phyloP scores from a whole-genome alignment of 1,140 invertebrate genomes.

The Meloidogyne floridensis region DNA sequence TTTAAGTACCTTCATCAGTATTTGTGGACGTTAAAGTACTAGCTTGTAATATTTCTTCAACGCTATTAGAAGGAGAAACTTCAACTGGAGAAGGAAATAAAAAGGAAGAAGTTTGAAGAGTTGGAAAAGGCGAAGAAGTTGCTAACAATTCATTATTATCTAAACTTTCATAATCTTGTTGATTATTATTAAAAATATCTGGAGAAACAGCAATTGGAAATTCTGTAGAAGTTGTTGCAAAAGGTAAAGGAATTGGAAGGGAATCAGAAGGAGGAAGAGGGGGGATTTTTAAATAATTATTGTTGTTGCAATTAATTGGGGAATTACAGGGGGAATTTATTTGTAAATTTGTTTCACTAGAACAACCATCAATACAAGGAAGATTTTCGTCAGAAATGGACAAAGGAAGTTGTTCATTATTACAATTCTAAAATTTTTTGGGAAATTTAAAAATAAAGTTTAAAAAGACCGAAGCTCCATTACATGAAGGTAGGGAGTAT shows the following conservation, averaged over 20 bases:
- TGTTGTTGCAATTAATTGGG: not conserved
- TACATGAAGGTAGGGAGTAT: no score
- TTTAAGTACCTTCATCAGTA: no score
- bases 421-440: not conserved
- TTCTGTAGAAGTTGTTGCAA: not conserved
- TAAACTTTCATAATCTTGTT: not conserved
- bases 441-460: no score
- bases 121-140: not conserved
- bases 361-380: not conserved
- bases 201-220: not conserved
- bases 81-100: not conserved
- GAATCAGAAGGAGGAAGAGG: not conserved
- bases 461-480: no score
- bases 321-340: not conserved
- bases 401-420: not conserved
- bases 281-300: not conserved
- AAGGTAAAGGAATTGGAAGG: slow-evolving; percentile 22
- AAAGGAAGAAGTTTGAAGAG: not conserved
- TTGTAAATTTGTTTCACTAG: not conserved
- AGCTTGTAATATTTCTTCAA: not conserved
- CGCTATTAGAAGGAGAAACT: not conserved
- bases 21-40: no score
- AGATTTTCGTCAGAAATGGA: not conserved
- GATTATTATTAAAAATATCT: not conserved
- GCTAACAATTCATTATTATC: not conserved